Evolutionary conservation across 2,797 vertebrate species (phyloP), one percentile per base, ranked within the genome.

Genomic region (Craterocephalus amniculus): DNA sequence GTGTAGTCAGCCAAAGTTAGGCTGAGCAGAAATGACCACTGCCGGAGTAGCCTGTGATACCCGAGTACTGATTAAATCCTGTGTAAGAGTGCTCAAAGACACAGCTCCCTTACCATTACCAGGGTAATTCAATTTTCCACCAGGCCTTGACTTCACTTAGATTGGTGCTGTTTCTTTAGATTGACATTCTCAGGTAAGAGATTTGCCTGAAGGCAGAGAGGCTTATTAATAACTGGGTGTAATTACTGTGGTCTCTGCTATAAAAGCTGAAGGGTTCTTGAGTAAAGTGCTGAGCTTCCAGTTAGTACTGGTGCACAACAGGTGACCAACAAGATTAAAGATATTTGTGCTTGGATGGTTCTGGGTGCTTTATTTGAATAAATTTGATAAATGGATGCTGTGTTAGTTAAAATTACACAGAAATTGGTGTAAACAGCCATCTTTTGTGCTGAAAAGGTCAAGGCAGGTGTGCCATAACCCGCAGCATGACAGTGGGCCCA

Each of bases 91-190:
- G 20, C 74, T 85, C 71, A 79, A 83, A 81, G 51, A 38, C 70
- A 32, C 56, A 4, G 61, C 58, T 77, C 54, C 60, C 58, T 62
- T 62, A 54, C 61, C 77, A 68, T 78, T 67, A 70, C 77, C 48
- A 76, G 65, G 71, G 70, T 84, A 88, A 90, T 90, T 76, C 79
- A 74, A 36, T 83, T 81, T 72, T 61, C 67, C 68, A 22, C 13
- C 45, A 58, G 60, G 70, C 78, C 84, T 82, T 82, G 62, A 74
- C 83, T 83, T 80, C 67, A 36, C 40, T 58, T 20, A 65, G 74
- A 79, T 72, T 74, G 70, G 79, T 85, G 76, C 70, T 34, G 66
- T 76, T 87, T 77, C 70, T 75, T 65, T 57, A 72, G 81, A 81
- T 75, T 88, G 83, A 87, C 83, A 74, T 43, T 62, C 40, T 69